Evolutionary conservation across 2,888 invertebrate species (phyloP).

Genomic region (Hanleya hanleyi): DNA sequence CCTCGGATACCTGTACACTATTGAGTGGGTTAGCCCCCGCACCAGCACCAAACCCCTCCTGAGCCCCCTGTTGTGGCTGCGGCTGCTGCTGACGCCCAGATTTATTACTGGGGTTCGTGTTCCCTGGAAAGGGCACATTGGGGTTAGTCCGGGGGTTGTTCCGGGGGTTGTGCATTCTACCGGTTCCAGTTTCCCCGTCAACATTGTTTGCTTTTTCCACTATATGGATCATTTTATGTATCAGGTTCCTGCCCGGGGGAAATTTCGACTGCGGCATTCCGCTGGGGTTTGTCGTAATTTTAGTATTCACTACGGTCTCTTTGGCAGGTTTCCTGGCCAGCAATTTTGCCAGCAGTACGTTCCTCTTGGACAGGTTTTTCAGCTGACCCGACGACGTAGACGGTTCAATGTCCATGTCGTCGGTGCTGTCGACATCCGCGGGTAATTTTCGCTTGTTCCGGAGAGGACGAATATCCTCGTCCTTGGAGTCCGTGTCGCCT

Average conservation of each 20-base stretch:
- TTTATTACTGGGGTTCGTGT: constrained; percentile 36
- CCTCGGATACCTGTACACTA: background rate
- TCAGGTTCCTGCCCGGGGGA: constrained; percentile 58
- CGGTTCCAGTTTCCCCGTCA: background rate
- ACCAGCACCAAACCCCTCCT: constrained; percentile 8
- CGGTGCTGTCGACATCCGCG: constrained; percentile 50
- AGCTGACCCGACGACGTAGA: constrained; percentile 26
- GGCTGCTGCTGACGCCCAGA: constrained; percentile 1
- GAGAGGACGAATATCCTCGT: constrained; percentile 27
- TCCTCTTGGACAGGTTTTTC: constrained; percentile 54
- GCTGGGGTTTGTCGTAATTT: constrained; percentile 53
- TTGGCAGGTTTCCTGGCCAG: constrained; percentile 56
- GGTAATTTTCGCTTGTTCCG: constrained; percentile 53
- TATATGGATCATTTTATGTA: constrained; percentile 46
- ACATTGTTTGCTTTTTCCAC: constrained; percentile 16
- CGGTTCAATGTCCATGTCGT: constrained; percentile 40
- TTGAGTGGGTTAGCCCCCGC: constrained; percentile 9
- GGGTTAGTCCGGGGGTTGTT: constrained; percentile 47
- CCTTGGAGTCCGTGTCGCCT: constrained; percentile 38
- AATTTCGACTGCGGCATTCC: constrained; percentile 77
- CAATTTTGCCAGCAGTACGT: constrained; percentile 65
- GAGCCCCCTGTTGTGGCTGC: background rate
- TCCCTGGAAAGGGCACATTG: constrained; percentile 49
- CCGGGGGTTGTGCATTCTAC: constrained; percentile 46
- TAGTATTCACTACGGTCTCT: constrained; percentile 62